These are phyloP conservation scores for Sitophilus oryzae DNA, from an alignment of 1,140 invertebrate genomes.

Conservation along the genomic window DNA sequence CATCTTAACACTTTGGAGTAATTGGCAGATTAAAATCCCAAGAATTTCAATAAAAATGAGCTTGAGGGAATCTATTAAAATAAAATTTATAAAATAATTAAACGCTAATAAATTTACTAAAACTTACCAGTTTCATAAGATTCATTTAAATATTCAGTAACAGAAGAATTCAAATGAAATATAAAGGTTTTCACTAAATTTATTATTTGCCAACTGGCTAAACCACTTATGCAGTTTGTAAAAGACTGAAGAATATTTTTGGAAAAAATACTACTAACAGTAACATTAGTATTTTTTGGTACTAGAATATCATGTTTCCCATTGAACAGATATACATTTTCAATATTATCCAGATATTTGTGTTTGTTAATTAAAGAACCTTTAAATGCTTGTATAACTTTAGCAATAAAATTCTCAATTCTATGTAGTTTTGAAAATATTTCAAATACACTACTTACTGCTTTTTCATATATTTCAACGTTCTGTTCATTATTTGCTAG, in stretches of 20 bases:
- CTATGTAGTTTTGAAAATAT: slow-evolving; percentile 38
- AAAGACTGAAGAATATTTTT: slow-evolving; percentile 32
- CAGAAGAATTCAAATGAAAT: slow-evolving; percentile 31
- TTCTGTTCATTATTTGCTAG: slow-evolving; percentile 19
- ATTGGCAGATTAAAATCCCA: slow-evolving; percentile 22
- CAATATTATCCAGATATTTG: not conserved
- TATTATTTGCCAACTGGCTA: slow-evolving; percentile 38
- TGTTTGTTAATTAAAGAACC: not conserved
- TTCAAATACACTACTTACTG: slow-evolving; percentile 32
- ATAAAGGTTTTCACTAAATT: slow-evolving; percentile 39
- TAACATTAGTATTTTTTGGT: not conserved
- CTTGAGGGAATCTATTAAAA: slow-evolving; percentile 6
- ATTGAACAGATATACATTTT: slow-evolving; percentile 19
- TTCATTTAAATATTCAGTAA: slow-evolving; percentile 18
- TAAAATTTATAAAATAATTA: not conserved
- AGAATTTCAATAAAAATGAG: slow-evolving; percentile 30
- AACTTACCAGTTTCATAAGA: slow-evolving; percentile 12
- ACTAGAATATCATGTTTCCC: slow-evolving; percentile 12
- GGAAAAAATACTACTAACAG: slow-evolving; percentile 25
- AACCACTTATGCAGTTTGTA: slow-evolving; percentile 26
- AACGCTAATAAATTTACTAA: not conserved
- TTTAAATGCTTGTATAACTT: slow-evolving; percentile 35
- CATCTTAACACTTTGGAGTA: slow-evolving; percentile 32
- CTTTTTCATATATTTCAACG: slow-evolving; percentile 23
- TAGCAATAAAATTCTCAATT: slow-evolving; percentile 37